Evolutionary conservation across 2,113 vertebrate genomes (phyloP).

Genomic region (Gavialis gangeticus): DNA sequence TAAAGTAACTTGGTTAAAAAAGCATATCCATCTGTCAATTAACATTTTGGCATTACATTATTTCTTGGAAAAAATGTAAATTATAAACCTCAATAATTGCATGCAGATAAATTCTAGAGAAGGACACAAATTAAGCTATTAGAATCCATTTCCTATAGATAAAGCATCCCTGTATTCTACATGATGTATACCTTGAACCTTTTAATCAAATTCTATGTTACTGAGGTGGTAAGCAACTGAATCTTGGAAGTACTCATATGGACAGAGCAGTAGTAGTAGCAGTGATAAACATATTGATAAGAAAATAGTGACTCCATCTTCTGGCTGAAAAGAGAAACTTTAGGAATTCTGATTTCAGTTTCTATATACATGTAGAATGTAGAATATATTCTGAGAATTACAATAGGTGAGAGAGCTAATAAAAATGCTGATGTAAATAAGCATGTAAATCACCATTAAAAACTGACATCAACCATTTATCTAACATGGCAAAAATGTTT

Average conservation of each 20-base stretch:
- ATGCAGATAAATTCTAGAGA: background rate
- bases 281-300: background rate
- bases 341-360: background rate
- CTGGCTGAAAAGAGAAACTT: slow-evolving; percentile 4
- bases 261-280: background rate
- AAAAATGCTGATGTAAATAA: background rate
- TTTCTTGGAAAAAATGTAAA: background rate
- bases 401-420: background rate
- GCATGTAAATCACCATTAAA: background rate
- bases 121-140: background rate
- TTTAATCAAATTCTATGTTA: background rate
- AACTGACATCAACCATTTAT: too few species aligned
- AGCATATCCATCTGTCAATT: background rate
- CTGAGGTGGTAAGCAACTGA: background rate
- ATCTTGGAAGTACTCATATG: background rate
- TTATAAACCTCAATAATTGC: background rate
- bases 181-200: background rate
- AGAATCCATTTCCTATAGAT: background rate
- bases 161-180: background rate
- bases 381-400: background rate
- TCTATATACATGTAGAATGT: background rate
- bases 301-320: background rate
- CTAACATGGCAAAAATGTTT: background rate
- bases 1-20: background rate
- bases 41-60: background rate